Conservation (phyloP, 2,797 vertebrate genomes). For the Sebastes itinus region DNA sequence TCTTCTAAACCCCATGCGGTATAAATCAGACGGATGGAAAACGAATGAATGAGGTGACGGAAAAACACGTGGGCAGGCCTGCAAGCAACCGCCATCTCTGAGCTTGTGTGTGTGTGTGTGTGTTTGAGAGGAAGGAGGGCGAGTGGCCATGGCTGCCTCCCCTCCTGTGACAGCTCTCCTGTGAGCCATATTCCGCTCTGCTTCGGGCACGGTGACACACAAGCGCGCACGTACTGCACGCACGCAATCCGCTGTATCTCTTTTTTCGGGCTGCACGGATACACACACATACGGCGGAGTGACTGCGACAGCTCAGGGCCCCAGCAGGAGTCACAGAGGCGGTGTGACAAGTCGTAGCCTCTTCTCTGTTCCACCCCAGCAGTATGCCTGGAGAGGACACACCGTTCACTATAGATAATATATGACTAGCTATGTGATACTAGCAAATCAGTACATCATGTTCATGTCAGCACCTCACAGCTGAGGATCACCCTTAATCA, state of each 20-base stretch:
- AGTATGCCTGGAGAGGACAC: slow-evolving; percentile 52
- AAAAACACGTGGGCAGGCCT: slow-evolving; percentile 36
- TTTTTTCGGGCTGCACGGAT: slow-evolving; percentile 2
- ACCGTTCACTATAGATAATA: slow-evolving; percentile 41
- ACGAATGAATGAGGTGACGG: slow-evolving; percentile 47
- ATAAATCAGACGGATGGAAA: slow-evolving; percentile 33
- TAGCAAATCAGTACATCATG: slow-evolving; percentile 41
- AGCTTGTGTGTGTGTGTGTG: neutral
- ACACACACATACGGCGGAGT: slow-evolving; percentile 9
- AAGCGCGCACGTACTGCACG: slow-evolving; percentile 1
- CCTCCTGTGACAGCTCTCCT: slow-evolving; percentile 65
- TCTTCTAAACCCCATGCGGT: slow-evolving; percentile 2
- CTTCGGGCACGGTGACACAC: slow-evolving; percentile 57
- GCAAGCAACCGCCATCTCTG: neutral
- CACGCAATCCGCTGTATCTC: neutral
- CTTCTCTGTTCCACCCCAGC: slow-evolving; percentile 50
- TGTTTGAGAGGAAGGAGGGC: slow-evolving; percentile 11
- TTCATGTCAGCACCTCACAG: slow-evolving; percentile 27
- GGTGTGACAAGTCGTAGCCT: slow-evolving; percentile 57
- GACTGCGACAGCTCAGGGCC: slow-evolving; percentile 54
- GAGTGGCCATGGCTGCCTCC: slow-evolving; percentile 46
- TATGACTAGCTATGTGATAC: slow-evolving; percentile 35
- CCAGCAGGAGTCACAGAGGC: slow-evolving; percentile 57
- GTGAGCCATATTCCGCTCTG: slow-evolving; percentile 59
- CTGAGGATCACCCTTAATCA: slow-evolving; percentile 18